These are phyloP conservation scores for Cynaeus angustus DNA, from an alignment of 2,888 invertebrate species.

Conservation along the genomic window DNA sequence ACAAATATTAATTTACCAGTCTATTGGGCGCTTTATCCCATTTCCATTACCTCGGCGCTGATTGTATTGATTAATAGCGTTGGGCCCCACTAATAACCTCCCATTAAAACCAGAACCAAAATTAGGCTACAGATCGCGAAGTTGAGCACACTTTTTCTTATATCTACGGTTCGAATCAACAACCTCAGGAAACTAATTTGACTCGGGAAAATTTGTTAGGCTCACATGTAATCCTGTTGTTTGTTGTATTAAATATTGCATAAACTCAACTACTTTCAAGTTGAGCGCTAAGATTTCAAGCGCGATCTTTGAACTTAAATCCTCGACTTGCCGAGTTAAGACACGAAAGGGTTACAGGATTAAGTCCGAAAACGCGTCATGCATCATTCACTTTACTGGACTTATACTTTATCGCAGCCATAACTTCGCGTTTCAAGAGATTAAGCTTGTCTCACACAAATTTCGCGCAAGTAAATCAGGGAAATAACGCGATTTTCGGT, in stretches of 20 bases:
- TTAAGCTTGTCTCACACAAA: conserved; percentile 32
- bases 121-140: conserved; percentile 31
- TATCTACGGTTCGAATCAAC: background rate
- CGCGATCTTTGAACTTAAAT: conserved; percentile 66
- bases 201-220: conserved; percentile 40
- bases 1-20: conserved; percentile 63
- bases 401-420: conserved; percentile 51
- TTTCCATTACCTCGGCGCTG: conserved; percentile 56
- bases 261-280: conserved; percentile 66
- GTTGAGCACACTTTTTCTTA: background rate
- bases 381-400: conserved; percentile 58
- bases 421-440: conserved; percentile 42
- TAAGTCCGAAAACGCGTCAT: conserved; percentile 57
- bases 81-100: conserved; percentile 40
- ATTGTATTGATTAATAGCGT: conserved; percentile 54
- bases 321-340: conserved; percentile 59
- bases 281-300: conserved; percentile 61
- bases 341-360: conserved; percentile 62
- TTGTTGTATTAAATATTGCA: conserved; percentile 69
- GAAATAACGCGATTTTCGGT: background rate
- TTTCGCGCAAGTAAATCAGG: conserved; percentile 9
- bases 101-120: conserved; percentile 30
- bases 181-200: conserved; percentile 45
- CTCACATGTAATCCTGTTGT: conserved; percentile 66
- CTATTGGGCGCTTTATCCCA: conserved; percentile 58